These are phyloP conservation scores for Geophilus truncorum DNA, from an alignment of 2,888 invertebrate genomes.

Conservation along the genomic window DNA sequence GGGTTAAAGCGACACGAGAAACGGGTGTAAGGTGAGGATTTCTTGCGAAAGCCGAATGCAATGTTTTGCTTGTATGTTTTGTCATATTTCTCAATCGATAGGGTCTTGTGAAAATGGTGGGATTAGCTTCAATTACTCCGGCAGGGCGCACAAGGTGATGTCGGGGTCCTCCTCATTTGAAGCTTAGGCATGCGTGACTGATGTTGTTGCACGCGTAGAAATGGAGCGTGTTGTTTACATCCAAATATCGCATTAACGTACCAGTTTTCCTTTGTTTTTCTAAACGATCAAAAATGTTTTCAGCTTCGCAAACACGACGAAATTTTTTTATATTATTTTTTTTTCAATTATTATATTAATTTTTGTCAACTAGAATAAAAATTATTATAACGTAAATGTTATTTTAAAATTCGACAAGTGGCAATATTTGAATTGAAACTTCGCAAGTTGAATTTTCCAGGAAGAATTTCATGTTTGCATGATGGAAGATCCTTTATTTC, in stretches of 20 bases:
- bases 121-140: slow-evolving; percentile 16
- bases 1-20: background rate
- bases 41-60: background rate
- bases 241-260: background rate
- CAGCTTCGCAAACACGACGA: background rate
- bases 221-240: slow-evolving; percentile 12
- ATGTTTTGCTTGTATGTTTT: background rate
- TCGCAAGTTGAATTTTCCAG: too few relatives aligned
- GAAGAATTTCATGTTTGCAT: too few relatives aligned
- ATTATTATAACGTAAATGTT: too few relatives aligned
- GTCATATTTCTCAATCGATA: background rate
- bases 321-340: too few relatives aligned
- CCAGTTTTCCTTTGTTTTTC: background rate
- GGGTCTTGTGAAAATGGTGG: background rate
- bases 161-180: slow-evolving; percentile 10
- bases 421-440: too few relatives aligned
- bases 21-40: background rate
- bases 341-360: too few relatives aligned
- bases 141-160: background rate
- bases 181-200: slow-evolving; percentile 10
- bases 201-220: background rate
- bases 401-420: too few relatives aligned
- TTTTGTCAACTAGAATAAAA: too few relatives aligned
- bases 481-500: too few relatives aligned
- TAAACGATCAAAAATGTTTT: background rate